These are phyloP conservation scores for Palythoa caribaeorum DNA, from an alignment of 92 coral and sea anemone genomes.

Conservation along the genomic window DNA sequence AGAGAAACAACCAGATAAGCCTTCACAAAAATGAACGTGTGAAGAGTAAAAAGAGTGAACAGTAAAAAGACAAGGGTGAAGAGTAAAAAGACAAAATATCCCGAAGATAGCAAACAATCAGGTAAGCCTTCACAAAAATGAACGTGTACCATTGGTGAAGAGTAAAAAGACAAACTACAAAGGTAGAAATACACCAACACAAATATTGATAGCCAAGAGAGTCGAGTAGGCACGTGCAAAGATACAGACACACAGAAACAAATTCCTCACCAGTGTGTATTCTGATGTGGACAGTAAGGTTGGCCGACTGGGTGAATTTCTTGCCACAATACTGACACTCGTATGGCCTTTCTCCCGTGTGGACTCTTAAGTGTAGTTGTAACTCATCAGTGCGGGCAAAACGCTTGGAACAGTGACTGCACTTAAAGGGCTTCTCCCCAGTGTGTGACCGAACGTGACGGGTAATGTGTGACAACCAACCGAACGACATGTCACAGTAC, in stretches of 20 bases:
- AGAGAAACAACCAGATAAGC: no score
- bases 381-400: slow-evolving; percentile 44
- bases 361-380: slow-evolving; percentile 43
- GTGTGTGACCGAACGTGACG: slow-evolving; percentile 53
- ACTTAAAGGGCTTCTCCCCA: slow-evolving; percentile 45
- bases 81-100: no score
- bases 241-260: neutral
- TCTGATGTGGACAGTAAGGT: slow-evolving; percentile 39
- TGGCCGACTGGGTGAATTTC: slow-evolving; percentile 48
- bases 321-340: slow-evolving; percentile 50
- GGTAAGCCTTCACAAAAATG: no score
- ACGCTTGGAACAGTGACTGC: slow-evolving; percentile 46
- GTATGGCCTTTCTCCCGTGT: slow-evolving; percentile 41
- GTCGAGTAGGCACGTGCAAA: neutral
- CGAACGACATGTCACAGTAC: slow-evolving; percentile 48
- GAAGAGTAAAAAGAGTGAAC: no score
- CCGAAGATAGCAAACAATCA: no score
- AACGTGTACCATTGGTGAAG: no score
- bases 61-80: no score
- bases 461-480: slow-evolving; percentile 51
- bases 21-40: no score
- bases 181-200: no score
- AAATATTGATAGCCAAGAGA: no score
- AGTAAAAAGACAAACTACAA: no score
- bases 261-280: slow-evolving; percentile 25